Evolutionary conservation across 2,113 vertebrate genomes (phyloP).

Genomic region (Eira barbara): DNA sequence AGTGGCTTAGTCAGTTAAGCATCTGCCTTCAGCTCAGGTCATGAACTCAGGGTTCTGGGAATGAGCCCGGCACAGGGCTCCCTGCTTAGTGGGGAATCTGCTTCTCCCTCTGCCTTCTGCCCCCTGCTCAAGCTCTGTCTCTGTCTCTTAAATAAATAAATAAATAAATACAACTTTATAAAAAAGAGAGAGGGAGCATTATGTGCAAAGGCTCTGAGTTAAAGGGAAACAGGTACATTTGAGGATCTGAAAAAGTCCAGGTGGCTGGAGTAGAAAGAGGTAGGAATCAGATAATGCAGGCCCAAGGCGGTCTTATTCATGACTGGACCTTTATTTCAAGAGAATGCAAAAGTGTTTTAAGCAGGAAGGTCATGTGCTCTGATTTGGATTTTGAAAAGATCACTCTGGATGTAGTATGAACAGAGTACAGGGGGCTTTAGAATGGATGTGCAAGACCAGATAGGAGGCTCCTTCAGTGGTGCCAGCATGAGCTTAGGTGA

Average conservation of each 20-base stretch:
- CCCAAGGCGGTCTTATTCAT: neutral
- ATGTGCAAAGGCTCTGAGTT: neutral
- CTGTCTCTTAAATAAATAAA: neutral
- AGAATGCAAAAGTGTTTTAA: neutral
- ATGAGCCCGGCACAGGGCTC: neutral
- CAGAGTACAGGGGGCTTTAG: too few species aligned
- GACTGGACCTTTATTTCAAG: neutral
- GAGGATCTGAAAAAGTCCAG: neutral
- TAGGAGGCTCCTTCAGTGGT: neutral
- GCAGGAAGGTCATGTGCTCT: neutral
- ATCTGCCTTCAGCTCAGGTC: neutral
- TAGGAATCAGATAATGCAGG: neutral
- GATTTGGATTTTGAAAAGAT: neutral
- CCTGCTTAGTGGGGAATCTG: neutral
- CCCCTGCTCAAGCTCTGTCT: neutral
- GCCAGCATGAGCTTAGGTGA: neutral
- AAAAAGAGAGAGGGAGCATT: neutral
- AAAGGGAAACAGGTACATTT: neutral
- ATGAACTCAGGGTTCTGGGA: neutral
- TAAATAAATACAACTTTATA: neutral
- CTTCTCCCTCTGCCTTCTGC: neutral
- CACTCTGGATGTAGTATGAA: neutral
- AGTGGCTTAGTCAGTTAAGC: neutral
- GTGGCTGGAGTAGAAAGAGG: neutral
- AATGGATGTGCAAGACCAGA: neutral